Evolutionary conservation across 2,797 vertebrate species (phyloP).

Genomic region (Chloroceryle inda): DNA sequence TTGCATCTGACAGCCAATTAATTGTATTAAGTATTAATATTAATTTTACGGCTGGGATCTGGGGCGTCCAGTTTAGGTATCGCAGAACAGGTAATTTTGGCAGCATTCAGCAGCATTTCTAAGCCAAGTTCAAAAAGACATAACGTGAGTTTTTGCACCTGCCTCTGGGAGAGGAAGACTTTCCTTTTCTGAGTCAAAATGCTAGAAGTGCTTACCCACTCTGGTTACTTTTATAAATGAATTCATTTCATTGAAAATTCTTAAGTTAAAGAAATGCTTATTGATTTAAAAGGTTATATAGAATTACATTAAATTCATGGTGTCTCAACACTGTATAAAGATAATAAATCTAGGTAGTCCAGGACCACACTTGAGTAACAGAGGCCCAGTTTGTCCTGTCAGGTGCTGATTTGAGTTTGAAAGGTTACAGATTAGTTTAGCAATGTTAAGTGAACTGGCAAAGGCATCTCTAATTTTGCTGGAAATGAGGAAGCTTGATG

Average conservation of each 20-base stretch:
- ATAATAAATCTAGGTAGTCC: slow-evolving; percentile 77
- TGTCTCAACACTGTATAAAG: slow-evolving; percentile 69
- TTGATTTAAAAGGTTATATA: slow-evolving; percentile 72
- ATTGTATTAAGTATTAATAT: slow-evolving; percentile 58
- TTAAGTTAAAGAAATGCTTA: slow-evolving; percentile 66
- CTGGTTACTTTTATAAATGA: slow-evolving; percentile 43
- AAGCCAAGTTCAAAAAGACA: not conserved
- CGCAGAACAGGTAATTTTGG: slow-evolving; percentile 1
- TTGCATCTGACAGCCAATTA: slow-evolving; percentile 68
- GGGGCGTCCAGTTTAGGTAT: not conserved
- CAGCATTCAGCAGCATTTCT: not conserved
- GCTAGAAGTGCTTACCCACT: not conserved
- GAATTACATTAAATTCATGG: slow-evolving; percentile 60
- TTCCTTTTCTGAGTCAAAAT: not conserved
- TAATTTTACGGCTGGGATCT: slow-evolving; percentile 45
- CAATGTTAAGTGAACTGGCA: slow-evolving; percentile 91
- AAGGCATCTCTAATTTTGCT: slow-evolving; percentile 93
- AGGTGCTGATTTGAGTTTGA: slow-evolving; percentile 81
- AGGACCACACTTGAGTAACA: slow-evolving; percentile 78
- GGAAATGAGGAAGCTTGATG: slow-evolving; percentile 93
- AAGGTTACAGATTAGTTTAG: slow-evolving; percentile 87
- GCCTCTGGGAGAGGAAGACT: not conserved
- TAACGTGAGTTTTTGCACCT: not conserved
- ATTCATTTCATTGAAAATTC: slow-evolving; percentile 70
- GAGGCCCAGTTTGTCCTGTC: slow-evolving; percentile 77